A percentile compares a stretch with the other conserved stretches of the same genome.
Conservation (phyloP, 2,888 invertebrate genomes). For the Agriopis marginaria region DNA sequence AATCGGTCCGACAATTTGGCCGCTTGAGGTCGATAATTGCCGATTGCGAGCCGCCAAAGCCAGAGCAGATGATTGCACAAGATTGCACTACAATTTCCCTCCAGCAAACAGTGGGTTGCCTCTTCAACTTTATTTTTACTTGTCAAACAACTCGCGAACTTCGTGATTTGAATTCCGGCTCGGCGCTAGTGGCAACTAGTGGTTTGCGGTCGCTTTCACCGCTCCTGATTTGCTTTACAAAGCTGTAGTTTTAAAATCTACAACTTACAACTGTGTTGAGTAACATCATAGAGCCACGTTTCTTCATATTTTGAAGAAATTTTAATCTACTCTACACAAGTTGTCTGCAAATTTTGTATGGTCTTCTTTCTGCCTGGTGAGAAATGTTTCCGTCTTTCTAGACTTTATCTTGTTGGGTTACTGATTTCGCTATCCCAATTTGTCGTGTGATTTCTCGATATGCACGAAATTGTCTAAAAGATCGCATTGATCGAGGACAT, state of each 20-base stretch:
- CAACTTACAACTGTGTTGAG: no score
- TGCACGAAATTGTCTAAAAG: no score
- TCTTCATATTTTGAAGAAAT: no score
- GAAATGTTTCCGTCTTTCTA: no score
- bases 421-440: no score
- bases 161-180: constrained; percentile 44
- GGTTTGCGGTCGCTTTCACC: constrained; percentile 32
- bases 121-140: constrained; percentile 48
- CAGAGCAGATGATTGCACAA: constrained; percentile 65
- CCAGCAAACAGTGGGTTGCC: constrained; percentile 56
- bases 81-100: constrained; percentile 73
- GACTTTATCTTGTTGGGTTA: no score
- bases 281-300: no score
- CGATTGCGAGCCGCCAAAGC: constrained; percentile 54
- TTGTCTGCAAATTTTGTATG: no score
- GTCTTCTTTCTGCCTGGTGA: no score
- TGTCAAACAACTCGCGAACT: constrained; percentile 55
- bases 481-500: no score
- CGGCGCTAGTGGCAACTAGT: constrained; percentile 25
- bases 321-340: no score
- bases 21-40: constrained; percentile 61
- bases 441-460: no score
- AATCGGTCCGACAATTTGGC: constrained; percentile 30
- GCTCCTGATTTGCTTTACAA: constrained; percentile 11
- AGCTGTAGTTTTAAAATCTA: constrained; percentile 5